Base-by-base conservation (phyloP, 2,797 vertebrate genomes). In the Enteromius argenteus region DNA sequence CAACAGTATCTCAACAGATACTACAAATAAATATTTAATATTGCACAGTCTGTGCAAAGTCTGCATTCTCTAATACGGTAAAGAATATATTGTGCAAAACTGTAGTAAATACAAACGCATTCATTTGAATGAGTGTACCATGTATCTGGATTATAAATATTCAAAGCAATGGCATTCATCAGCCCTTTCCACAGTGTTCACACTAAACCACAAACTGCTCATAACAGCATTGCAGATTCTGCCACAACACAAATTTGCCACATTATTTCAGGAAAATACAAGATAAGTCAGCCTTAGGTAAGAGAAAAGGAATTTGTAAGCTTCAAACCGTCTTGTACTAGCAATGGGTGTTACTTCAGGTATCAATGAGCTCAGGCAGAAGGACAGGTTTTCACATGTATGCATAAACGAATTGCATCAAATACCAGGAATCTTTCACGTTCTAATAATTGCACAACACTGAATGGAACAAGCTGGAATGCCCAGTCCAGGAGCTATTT, bases 251-350 rank as follows among this genome's bases (percentile, higher is more conserved):
- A 79, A 67, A 75, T 42, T 58, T 56, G 86, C 69, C 64, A 60
- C 23, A 58, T n/a, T 23, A 66, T 66, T 87, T 56, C 17, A 74
- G 39, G 37, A 60, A 46, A 68, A 58, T 39, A 58, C 37, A 53
- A 49, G 64, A 49, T 46, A 83, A 76, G 21, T 60, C 68, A 79
- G 27, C 4, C 58, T 81, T 89, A 75, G 27, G 84, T 58, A 85
- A 85, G 74, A 2, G 10, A 15, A 35, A 75, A 84, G 87, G 87
- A 89, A 87, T 89, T 37, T 58, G 39, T 77, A 9, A 86, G n/a
- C 68, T 78, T 79, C 44, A 67, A 71, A 78, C 32, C 0, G 4
- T 73, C 73, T 58, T 23, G 27, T 39, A 17, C 32, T 13, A 23
- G 17, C 42, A 10, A 46, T 35, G 11, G 30, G 76, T 74, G 58